These are phyloP conservation scores for Calameuta idolon DNA, from an alignment of 2,888 invertebrate genomes.

Conservation along the genomic window DNA sequence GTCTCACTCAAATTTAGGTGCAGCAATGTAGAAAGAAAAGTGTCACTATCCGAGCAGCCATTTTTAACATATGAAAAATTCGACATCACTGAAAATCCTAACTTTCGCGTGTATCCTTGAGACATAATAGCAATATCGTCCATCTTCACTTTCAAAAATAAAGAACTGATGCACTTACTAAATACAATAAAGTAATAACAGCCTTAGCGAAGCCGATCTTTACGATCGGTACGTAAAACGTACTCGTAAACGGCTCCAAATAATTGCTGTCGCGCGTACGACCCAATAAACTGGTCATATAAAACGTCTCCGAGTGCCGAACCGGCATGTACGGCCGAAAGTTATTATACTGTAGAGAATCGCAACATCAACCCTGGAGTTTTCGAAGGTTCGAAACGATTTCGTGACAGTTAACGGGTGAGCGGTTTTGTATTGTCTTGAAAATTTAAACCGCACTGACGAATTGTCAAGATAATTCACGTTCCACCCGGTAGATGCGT, in stretches of 20 bases:
- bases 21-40: background rate
- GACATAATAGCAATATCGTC: background rate
- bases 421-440: background rate
- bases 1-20: background rate
- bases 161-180: background rate
- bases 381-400: background rate
- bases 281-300: background rate
- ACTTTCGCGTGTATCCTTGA: background rate
- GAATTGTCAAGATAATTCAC: background rate
- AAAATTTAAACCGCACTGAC: background rate
- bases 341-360: background rate
- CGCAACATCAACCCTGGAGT: background rate
- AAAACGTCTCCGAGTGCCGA: background rate
- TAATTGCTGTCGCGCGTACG: background rate
- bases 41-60: background rate
- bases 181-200: background rate
- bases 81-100: background rate
- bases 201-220: background rate
- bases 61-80: background rate
- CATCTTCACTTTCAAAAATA: background rate
- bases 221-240: background rate
- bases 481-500: conserved; percentile 11
- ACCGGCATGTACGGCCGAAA: background rate
- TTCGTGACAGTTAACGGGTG: background rate
- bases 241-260: background rate